A percentile compares a stretch with the other conserved stretches of the same genome.
Evolutionary conservation across 2,888 invertebrate species (phyloP).

Genomic region (Agrochola macilenta): DNA sequence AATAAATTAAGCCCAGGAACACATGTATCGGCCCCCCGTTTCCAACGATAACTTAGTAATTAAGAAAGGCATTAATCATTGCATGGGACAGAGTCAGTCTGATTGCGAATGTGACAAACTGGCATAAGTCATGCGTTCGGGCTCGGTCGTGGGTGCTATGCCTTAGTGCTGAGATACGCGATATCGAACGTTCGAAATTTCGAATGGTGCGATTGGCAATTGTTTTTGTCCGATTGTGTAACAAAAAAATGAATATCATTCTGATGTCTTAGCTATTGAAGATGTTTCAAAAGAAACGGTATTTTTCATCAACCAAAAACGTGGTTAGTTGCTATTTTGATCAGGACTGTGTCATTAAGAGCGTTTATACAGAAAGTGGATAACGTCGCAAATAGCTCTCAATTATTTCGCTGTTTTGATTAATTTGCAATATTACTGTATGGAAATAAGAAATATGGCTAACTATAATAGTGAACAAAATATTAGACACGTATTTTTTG

Average conservation of each 20-base stretch:
- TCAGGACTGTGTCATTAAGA: not conserved
- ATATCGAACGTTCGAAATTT: constrained; percentile 18
- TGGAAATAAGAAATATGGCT: too few species aligned
- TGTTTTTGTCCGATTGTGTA: not conserved
- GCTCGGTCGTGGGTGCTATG: constrained; percentile 76
- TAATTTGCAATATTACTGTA: too few species aligned
- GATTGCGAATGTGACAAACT: constrained; percentile 87
- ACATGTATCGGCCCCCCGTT: constrained; percentile 83
- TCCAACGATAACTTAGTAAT: constrained; percentile 88
- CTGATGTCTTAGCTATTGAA: not conserved
- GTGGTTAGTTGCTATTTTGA: too few species aligned
- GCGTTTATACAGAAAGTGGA: too few species aligned
- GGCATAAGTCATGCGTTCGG: constrained; percentile 83
- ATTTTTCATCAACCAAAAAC: not conserved
- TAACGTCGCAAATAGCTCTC: too few species aligned
- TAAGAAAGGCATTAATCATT: constrained; percentile 90
- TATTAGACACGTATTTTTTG: too few species aligned
- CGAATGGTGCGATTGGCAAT: not conserved
- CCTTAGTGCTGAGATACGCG: constrained; percentile 65
- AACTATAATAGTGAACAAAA: too few species aligned
- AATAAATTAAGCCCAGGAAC: constrained; percentile 87
- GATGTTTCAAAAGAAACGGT: not conserved
- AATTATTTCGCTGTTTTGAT: too few species aligned
- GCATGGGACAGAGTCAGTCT: constrained; percentile 82
- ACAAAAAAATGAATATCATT: constrained; percentile 1